Evolutionary conservation across 1,140 invertebrate genomes (phyloP), one percentile per base, ranked within the genome.

Genomic region (Eurosta solidaginis): DNA sequence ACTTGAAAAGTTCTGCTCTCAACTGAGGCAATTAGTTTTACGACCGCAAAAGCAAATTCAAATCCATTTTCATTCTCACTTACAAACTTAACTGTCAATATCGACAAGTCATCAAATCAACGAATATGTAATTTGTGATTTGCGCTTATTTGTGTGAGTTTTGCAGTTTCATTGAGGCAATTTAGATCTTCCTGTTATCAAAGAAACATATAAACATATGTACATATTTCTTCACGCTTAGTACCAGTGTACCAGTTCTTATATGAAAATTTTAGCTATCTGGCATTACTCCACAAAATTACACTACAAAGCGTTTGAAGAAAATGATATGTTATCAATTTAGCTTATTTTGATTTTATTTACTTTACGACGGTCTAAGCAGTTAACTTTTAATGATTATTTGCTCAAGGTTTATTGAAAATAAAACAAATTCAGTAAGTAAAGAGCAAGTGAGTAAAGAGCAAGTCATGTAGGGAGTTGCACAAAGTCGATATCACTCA

Each of bases 101-200:
- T 68, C 59, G 40, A 40, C 59, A 68, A 68, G 40, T 68, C 59
- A 68, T 68, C 59, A 68, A 68, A 68, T 68, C 33, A 17, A 10
- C 33, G 14, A 68, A 68, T 29, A 40, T 40, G 22, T 40, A 42
- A 40, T 68, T 40, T 4, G 59, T n/a, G 40, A 68, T 68, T 68
- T 68, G 33, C 59, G 29, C 59, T 40, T n/a, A 10, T 20, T 42
- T 22, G 22, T 0, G 22, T 22, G n/a, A n/a, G n/a, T n/a, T n/a
- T n/a, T n/a, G n/a, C n/a, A n/a, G n/a, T n/a, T n/a, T n/a, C n/a
- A n/a, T n/a, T n/a, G n/a, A n/a, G n/a, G n/a, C n/a, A n/a, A n/a
- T n/a, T n/a, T n/a, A n/a, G n/a, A n/a, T n/a, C n/a, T n/a, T n/a
- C n/a, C n/a, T n/a, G n/a, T n/a, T n/a, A n/a, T n/a, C n/a, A n/a